phyloP scores from a whole-genome alignment of 1,140 invertebrate genomes.

The Dendroctonus ponderosae region DNA sequence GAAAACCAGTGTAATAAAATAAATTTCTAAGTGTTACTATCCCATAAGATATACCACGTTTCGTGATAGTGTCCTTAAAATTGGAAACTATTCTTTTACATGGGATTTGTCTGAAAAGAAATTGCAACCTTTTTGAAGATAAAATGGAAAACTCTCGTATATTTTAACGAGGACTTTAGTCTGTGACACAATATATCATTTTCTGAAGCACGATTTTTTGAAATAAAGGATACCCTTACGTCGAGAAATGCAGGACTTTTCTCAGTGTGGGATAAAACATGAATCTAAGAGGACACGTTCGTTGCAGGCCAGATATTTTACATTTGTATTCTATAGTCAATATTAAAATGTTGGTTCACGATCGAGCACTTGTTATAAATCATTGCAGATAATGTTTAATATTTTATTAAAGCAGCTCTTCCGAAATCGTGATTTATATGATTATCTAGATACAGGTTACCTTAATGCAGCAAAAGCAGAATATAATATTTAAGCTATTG shows the following conservation, averaged over 20 bases:
- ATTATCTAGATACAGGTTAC: too few relatives aligned
- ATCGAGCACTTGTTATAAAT: background rate
- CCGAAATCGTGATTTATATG: too few relatives aligned
- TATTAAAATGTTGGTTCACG: conserved; percentile 13
- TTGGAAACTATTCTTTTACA: conserved; percentile 37
- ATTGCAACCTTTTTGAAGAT: conserved; percentile 34
- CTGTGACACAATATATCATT: conserved; percentile 35
- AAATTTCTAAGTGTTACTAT: conserved; percentile 24
- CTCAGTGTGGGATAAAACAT: conserved; percentile 18
- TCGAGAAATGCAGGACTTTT: conserved; percentile 15
- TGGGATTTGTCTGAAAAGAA: conserved; percentile 33
- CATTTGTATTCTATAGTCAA: conserved; percentile 16
- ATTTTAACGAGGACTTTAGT: conserved; percentile 37
- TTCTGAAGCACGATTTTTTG: conserved; percentile 29
- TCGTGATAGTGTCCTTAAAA: conserved; percentile 34
- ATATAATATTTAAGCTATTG: too few relatives aligned
- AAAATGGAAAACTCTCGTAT: conserved; percentile 37
- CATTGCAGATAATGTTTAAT: too few relatives aligned
- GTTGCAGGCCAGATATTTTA: conserved; percentile 7
- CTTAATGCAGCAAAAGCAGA: too few relatives aligned
- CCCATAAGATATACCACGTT: conserved; percentile 29
- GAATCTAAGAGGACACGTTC: conserved; percentile 1
- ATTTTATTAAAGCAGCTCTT: too few relatives aligned
- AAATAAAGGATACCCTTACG: conserved; percentile 28
- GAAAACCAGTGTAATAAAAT: conserved; percentile 25